Evolutionary conservation across 2,888 invertebrate genomes (phyloP).

Genomic region (Pachymerium ferrugineum): DNA sequence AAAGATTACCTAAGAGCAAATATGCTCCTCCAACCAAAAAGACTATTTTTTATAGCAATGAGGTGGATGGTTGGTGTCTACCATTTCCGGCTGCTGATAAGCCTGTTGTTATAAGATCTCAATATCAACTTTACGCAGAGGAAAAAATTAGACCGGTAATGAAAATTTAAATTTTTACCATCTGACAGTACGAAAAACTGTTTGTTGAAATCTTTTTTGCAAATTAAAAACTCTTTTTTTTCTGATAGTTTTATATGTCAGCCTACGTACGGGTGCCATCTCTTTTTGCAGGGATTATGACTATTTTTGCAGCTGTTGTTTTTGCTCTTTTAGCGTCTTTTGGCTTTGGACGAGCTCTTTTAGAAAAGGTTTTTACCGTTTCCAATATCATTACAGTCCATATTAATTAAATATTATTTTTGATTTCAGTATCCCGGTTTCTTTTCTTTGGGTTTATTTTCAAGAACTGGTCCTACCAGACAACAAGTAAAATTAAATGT

Average conservation of each 20-base stretch:
- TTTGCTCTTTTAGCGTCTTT: constrained; percentile 61
- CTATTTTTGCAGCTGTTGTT: constrained; percentile 56
- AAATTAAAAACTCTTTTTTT: background rate
- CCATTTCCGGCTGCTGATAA: constrained; percentile 80
- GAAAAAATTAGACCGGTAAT: constrained; percentile 62
- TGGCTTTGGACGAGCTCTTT: constrained; percentile 58
- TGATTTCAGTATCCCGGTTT: constrained; percentile 57
- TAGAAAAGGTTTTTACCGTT: constrained; percentile 56
- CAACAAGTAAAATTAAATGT: constrained; percentile 45
- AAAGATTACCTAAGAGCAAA: constrained; percentile 53
- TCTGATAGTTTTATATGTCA: constrained; percentile 57
- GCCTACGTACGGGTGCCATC: constrained; percentile 62
- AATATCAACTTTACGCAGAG: constrained; percentile 64
- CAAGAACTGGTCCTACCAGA: constrained; percentile 55
- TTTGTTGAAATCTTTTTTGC: background rate
- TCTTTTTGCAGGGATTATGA: constrained; percentile 52
- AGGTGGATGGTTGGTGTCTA: constrained; percentile 58
- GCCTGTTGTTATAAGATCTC: constrained; percentile 73
- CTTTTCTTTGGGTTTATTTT: constrained; percentile 66
- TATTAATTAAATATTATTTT: background rate
- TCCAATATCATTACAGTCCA: background rate
- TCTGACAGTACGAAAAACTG: too few species aligned
- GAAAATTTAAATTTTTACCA: background rate
- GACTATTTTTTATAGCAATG: constrained; percentile 44
- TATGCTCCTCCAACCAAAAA: constrained; percentile 14